Evolutionary conservation across 2,113 vertebrate genomes (phyloP).

Genomic region (Seriola aureovittata): DNA sequence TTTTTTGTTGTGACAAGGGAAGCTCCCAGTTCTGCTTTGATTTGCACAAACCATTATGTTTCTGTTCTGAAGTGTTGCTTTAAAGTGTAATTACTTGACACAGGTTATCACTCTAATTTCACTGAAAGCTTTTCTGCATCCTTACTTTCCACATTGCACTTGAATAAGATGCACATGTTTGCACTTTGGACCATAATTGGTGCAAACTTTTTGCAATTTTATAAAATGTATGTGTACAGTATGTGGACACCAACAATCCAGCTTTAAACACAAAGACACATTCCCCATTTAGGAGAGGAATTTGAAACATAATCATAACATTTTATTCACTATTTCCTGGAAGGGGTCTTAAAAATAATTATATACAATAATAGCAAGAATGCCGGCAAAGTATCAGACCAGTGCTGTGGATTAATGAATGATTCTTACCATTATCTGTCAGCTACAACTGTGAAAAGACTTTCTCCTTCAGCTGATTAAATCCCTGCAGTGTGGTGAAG

Average conservation of each 20-base stretch:
- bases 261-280: neutral
- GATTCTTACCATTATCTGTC: slow-evolving; percentile 12
- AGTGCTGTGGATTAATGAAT: slow-evolving; percentile 9
- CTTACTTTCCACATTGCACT: neutral
- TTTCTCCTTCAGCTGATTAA: slow-evolving; percentile 31
- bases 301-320: neutral
- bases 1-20: neutral
- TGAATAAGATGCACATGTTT: neutral
- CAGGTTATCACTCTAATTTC: neutral
- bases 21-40: neutral
- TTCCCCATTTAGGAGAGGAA: neutral
- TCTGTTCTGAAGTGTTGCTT: neutral
- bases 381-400: neutral
- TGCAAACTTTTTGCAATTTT: neutral
- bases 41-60: neutral
- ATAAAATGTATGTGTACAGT: neutral
- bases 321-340: neutral
- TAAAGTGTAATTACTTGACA: neutral
- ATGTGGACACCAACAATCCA: neutral
- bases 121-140: neutral
- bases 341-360: slow-evolving; percentile 1
- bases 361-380: neutral
- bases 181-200: neutral
- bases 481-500: slow-evolving; percentile 14
- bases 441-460: slow-evolving; percentile 9